Base-by-base conservation (phyloP, 1,140 invertebrate species). In the Manduca sexta region DNA sequence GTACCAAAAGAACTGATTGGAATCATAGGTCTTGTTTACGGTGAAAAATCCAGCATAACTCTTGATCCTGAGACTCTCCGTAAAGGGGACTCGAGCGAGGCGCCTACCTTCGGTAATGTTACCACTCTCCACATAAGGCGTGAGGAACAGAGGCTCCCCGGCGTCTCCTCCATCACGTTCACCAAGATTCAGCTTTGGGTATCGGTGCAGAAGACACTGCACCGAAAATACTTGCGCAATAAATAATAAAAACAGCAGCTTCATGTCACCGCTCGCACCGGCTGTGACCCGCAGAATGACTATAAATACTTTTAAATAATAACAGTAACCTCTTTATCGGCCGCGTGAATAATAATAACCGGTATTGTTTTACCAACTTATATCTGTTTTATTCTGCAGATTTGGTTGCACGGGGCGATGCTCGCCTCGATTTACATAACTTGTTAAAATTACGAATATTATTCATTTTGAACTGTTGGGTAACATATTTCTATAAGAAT, bases 1-100 rank as follows among this genome's bases (percentile, higher is more conserved):
- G 72, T 91, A 94, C 92, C 92, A 94, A 75, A 94, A 93, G 74
- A 93, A 94, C 60, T 92, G 83, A 69, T 94, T 93, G 11, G 91
- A 91, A 62, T 91, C 86, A 58, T 86, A 90, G 2, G 74, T 69
- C 73, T 91, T 89, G 65, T 94, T 89, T 0, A 93, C 92, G 0
- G 92, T 93, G 16, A 94, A 87, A 62, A 88, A 93, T 7, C 92
- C 93, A 37, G 91, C 87, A 74, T 92, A 91, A 68, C 74, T 85
- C 54, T 82, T 81, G 33, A 84, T 77, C 1, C 70, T 64, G n/a
- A 83, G 49, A 41, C 63, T 73, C 30, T 83, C 79, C 3, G 79
- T 82, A 38, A 83, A 78, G 0, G 73, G 64, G 1, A 87, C 86
- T 2, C 76, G 60, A 1, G 86, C 74, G 12, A 77, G 45, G 3